Evolutionary conservation across 2,113 vertebrate species (phyloP), one percentile per base, ranked within the genome.

Genomic region (Myanophis thanlyinensis): DNA sequence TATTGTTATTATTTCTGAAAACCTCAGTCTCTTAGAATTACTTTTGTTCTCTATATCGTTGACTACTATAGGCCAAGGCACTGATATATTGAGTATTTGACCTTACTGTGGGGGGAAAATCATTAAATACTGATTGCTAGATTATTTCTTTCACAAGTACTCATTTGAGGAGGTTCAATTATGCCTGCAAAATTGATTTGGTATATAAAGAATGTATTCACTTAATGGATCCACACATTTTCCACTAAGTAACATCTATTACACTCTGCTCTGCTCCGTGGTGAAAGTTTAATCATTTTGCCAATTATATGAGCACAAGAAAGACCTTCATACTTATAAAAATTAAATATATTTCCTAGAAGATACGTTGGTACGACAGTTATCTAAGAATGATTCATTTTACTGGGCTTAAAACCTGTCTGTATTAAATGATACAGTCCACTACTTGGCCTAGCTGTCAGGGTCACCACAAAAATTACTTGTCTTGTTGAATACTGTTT

Each of bases 101-200:
- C 40, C 88, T 92, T 89, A 87, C 51, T 46, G 92, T 40, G 91
- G 54, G 53, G 6, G 23, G 9, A 1, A 93, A 91, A 18, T 89
- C 46, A 47, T 88, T 90, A 94, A 56, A 89, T 84, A 67, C 47
- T 94, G 22, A 92, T 96, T 94, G 53, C 12, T 93, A 87, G 88
- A 90, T 56, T 91, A 93, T 53, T 93, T 96, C 87, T 80, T 96
- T 95, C 91, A 90, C 48, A 93, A 62, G 46, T 73, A 95, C 8
- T 94, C 49, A 94, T 91, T 97, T 94, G 93, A 94, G 59, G 91
- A 23, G 2, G 25, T 93, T 96, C 95, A 88, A 91, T 94, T 95
- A 94, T 95, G 95, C 51, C 91, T 56, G 54, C 89, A 91, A 96
- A 96, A 94, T 30, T 91, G 94, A 93, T 93, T 92, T 92, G 91